Base-by-base conservation (phyloP, 2,888 invertebrate species). In the Acronicta alni region DNA sequence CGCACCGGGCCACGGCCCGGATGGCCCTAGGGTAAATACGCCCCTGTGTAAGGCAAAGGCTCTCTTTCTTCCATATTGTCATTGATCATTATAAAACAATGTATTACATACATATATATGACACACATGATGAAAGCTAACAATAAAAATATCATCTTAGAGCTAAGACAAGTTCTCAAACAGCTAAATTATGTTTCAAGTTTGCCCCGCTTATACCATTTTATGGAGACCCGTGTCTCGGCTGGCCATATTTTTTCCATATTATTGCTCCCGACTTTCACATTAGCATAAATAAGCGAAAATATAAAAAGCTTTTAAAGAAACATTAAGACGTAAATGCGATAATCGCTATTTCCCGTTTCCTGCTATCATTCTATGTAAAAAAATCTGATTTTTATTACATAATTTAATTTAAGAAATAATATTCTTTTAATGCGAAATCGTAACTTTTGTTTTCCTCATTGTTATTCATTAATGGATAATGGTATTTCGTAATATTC, bases 221-320 rank as follows among this genome's bases (percentile, higher is more conserved):
- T 86, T 84, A 85, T 83, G 82, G 80, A 80, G 81, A 81, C 80
- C 81, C 82, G 81, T 81, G 84, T 83, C 84, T 83, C 78, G 72
- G 70, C 61, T 75, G 75, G 79, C 79, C 72, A 79, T 87, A 87
- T 81, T 85, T 86, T 82, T 80, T 77, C 79, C 74, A 82, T 81
- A 82, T 85, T 87, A 88, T 86, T 84, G 80, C 87, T 82, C 80
- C 77, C 81, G 80, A 81, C 84, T 86, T 85, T 81, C 58, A 79
- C 77, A 87, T 87, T 87, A 86, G 77, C 86, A 86, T 86, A 84
- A 86, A 85, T 83, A 85, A 81, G 79, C 76, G 76, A 78, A 85
- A 82, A 84, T 81, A 81, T 72, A 71, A 82, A 84, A 86, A 86
- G 85, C 88, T 87, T 86, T 88, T 83, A 83, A 83, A 84, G 77